Evolutionary conservation across 2,113 vertebrate species (phyloP), one percentile per base, ranked within the genome.

Genomic region (Dromaius novaehollandiae): DNA sequence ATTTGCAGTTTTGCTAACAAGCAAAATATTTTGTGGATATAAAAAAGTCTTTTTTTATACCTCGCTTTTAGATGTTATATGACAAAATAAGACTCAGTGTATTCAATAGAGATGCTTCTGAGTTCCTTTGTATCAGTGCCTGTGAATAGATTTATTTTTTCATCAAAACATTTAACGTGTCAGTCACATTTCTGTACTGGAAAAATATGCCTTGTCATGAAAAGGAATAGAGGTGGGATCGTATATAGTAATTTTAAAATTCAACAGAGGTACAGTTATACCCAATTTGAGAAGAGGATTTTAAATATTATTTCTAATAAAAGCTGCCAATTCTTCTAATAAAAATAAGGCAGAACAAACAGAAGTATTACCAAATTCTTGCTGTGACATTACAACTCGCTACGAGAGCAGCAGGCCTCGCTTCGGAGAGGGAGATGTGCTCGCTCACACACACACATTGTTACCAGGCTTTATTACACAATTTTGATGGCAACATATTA

Each of bases 401-500:
- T 4, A 28, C 44, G 10, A 36, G 89, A 87, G 94, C 90, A 19
- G 90, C 70, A 17, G 89, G 92, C 73, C 86, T 56, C 9, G 89
- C 73, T 95, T 86, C 86, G 78, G 74, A 65, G 75, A 91, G 40
- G 76, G 76, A 69, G 85, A 77, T 0, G 46, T 5, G 74, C 82
- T 40, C 8, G 21, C 85, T 75, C 79, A 34, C 40, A 36, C 86
- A 32, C 83, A 4, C 75, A 13, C 77, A 2, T 69, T 83, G 46
- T 95, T 95, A 93, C 87, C 34, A 34, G 88, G 63, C 93, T 98
- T 98, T 97, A 98, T 97, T 96, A 75, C 86, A 83, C 44, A 24
- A 8, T 93, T 91, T 92, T 89, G 95, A 97, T 95, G 95, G 96
- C 87, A 60, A 97, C 95, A 89, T 94, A 97, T 97, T 97, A 96